phyloP scores from a whole-genome alignment of 2,113 vertebrate genomes.

The Bambusicola thoracicus region DNA sequence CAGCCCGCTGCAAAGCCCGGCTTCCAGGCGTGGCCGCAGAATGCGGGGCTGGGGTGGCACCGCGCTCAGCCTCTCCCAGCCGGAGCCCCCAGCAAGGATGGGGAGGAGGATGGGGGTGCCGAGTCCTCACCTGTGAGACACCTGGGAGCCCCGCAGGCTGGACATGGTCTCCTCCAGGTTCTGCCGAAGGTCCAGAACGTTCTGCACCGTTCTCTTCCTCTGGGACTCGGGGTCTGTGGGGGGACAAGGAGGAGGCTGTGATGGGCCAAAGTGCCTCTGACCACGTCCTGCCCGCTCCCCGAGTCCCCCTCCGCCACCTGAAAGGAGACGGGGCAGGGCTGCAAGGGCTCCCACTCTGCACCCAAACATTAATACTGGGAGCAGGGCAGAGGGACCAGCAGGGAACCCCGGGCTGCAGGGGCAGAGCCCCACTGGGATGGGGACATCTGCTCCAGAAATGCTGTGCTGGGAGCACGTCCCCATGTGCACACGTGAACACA shows the following conservation, averaged over 20 bases:
- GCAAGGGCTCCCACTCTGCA: not conserved
- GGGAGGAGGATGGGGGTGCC: not conserved
- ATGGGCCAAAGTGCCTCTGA: not conserved
- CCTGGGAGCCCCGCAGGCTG: slow-evolving; percentile 91
- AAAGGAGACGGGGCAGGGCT: not conserved
- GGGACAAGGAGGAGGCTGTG: not conserved
- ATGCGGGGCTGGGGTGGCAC: no score
- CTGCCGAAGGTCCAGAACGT: slow-evolving; percentile 95
- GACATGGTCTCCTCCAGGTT: slow-evolving; percentile 98
- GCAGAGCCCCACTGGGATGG: not conserved
- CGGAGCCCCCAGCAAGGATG: not conserved
- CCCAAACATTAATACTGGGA: not conserved
- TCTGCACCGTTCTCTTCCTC: slow-evolving; percentile 95
- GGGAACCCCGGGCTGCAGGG: not conserved
- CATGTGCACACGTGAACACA: not conserved
- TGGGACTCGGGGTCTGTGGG: slow-evolving; percentile 92
- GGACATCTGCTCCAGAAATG: not conserved
- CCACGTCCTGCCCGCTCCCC: fast-evolving
- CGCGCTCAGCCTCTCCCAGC: not conserved
- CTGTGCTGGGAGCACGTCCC: not conserved
- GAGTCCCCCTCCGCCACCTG: not conserved
- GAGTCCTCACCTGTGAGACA: slow-evolving; percentile 88
- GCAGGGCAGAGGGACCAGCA: not conserved
- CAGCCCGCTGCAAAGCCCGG: not conserved
- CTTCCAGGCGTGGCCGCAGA: fast-evolving